phyloP scores from a whole-genome alignment of 2,888 invertebrate genomes.

The Dione vanillae region DNA sequence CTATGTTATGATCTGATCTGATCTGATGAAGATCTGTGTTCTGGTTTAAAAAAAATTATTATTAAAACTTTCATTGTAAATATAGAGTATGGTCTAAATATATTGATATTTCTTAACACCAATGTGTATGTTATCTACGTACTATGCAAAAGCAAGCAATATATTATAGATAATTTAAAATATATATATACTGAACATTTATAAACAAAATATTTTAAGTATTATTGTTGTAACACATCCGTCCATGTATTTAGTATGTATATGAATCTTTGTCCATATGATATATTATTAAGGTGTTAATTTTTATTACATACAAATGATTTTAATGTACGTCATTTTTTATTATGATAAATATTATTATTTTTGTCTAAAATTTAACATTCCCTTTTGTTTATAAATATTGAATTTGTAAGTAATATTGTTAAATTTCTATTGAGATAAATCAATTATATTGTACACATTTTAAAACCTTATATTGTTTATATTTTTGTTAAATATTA shows the following conservation, averaged over 20 bases:
- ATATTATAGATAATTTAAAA: too few species aligned
- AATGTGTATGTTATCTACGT: too few species aligned
- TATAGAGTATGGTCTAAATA: too few species aligned
- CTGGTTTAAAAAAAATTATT: too few species aligned
- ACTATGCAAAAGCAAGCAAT: too few species aligned
- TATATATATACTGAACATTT: too few species aligned
- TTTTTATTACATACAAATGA: neutral
- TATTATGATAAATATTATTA: neutral
- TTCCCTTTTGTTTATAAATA: constrained; percentile 10
- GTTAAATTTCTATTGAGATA: constrained; percentile 40
- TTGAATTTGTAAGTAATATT: constrained; percentile 18
- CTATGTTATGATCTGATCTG: too few species aligned
- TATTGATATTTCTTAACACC: too few species aligned
- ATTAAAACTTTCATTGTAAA: too few species aligned
- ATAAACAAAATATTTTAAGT: too few species aligned
- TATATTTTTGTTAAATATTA: neutral
- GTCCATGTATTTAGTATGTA: neutral
- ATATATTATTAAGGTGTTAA: neutral
- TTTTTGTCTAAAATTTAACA: constrained; percentile 1
- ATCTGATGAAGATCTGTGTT: too few species aligned
- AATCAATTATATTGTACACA: constrained; percentile 29
- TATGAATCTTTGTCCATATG: too few species aligned
- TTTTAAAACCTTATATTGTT: constrained; percentile 1
- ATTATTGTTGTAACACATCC: neutral
- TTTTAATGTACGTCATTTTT: neutral